Evolutionary conservation across 2,888 invertebrate genomes (phyloP).

Genomic region (Agonum fuliginosum): DNA sequence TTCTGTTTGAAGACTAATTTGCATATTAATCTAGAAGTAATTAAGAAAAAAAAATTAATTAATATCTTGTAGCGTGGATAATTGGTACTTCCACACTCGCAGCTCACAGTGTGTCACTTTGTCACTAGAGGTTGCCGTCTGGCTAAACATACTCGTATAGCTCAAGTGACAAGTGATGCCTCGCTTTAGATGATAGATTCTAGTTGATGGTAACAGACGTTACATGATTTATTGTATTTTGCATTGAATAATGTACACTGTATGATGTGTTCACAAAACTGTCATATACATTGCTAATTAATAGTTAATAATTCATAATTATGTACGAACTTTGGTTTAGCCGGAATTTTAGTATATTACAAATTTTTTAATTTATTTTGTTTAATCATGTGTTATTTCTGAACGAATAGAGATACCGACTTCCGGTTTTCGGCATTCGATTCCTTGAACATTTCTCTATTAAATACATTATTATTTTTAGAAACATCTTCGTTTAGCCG

Average conservation of each 20-base stretch:
- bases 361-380: no score
- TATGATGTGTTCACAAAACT: constrained; percentile 12
- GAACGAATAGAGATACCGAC: no score
- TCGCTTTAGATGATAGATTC: constrained; percentile 30
- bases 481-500: no score
- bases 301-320: constrained; percentile 12
- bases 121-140: constrained; percentile 12
- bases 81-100: no score
- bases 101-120: constrained; percentile 19
- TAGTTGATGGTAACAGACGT: constrained; percentile 29
- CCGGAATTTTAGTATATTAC: no score
- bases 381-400: no score
- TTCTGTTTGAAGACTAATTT: constrained; percentile 9
- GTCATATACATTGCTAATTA: constrained; percentile 23
- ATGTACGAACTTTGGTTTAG: no score
- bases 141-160: constrained; percentile 10
- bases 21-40: constrained; percentile 16
- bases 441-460: no score
- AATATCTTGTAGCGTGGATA: constrained; percentile 9
- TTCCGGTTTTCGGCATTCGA: no score
- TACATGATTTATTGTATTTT: constrained; percentile 36
- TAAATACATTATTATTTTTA: no score
- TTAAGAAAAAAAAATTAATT: constrained; percentile 3
- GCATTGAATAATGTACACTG: constrained; percentile 2
- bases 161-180: constrained; percentile 25